These are phyloP conservation scores for Oryzias javanicus DNA, from an alignment of 2,113 vertebrate species.

Conservation along the genomic window DNA sequence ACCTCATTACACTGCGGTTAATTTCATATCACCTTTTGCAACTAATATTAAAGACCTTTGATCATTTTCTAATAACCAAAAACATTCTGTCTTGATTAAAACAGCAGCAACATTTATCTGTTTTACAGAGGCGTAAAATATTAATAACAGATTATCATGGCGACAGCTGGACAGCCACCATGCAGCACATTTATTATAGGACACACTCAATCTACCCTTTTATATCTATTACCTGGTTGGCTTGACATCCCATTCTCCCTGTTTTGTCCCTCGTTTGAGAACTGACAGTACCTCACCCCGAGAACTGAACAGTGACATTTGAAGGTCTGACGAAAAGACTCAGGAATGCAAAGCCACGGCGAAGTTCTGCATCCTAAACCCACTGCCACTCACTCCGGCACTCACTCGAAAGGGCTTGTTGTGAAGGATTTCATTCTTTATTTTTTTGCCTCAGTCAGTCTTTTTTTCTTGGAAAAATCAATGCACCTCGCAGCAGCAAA, in stretches of 20 bases:
- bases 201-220: not conserved
- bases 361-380: conserved; percentile 25
- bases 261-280: conserved; percentile 26
- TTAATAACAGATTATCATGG: not conserved
- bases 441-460: conserved; percentile 9
- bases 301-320: conserved; percentile 47
- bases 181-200: not conserved
- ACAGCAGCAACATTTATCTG: conserved; percentile 1
- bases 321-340: conserved; percentile 35
- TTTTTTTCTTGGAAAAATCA: conserved; percentile 5
- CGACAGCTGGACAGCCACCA: no score
- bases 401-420: not conserved
- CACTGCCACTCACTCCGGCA: conserved; percentile 18
- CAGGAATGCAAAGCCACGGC: conserved; percentile 19
- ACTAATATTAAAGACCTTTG: not conserved
- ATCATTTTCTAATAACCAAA: not conserved
- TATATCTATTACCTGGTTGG: conserved; percentile 21
- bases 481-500: not conserved
- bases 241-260: conserved; percentile 35
- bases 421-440: conserved; percentile 14
- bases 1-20: not conserved
- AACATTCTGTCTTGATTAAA: not conserved
- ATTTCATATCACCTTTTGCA: conserved; percentile 13
- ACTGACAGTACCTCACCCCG: conserved; percentile 26
- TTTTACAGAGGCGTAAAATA: not conserved